Conservation (phyloP, 1,140 invertebrate genomes). For the Gonatopus flavifemur region DNA sequence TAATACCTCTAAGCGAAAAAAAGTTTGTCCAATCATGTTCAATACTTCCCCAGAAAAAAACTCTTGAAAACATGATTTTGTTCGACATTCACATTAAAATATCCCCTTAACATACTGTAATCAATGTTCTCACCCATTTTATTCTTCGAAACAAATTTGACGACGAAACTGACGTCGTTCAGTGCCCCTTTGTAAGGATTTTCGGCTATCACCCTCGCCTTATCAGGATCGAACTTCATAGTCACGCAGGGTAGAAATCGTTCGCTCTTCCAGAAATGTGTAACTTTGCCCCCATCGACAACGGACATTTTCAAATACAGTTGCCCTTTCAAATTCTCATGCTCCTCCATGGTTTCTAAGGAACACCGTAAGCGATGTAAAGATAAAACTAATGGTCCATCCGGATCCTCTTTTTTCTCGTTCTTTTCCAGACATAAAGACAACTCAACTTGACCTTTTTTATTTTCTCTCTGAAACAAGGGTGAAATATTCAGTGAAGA, state of each 20-base stretch:
- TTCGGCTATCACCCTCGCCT: slow-evolving; percentile 48
- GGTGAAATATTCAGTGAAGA: neutral
- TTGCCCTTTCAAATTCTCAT: slow-evolving; percentile 67
- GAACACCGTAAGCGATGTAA: slow-evolving; percentile 60
- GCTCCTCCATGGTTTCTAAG: slow-evolving; percentile 69
- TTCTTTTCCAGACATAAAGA: slow-evolving; percentile 65
- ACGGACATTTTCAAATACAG: slow-evolving; percentile 76
- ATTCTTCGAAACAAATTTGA: slow-evolving; percentile 56
- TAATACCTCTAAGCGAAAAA: too few relatives aligned
- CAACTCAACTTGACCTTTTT: slow-evolving; percentile 68
- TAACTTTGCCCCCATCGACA: slow-evolving; percentile 67
- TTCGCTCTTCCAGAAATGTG: slow-evolving; percentile 76
- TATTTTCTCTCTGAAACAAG: slow-evolving; percentile 64
- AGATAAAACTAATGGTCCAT: slow-evolving; percentile 59
- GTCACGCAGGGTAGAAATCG: slow-evolving; percentile 69
- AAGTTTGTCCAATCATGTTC: too few relatives aligned
- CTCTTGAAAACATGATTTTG: too few relatives aligned
- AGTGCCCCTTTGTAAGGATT: slow-evolving; percentile 54
- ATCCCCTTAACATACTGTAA: too few relatives aligned
- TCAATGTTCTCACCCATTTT: slow-evolving; percentile 55
- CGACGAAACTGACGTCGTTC: slow-evolving; percentile 52
- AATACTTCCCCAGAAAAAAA: too few relatives aligned
- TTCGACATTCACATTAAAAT: too few relatives aligned
- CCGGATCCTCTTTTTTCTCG: slow-evolving; percentile 64
- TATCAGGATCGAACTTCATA: slow-evolving; percentile 53